Evolutionary conservation across 2,888 invertebrate species (phyloP).

Genomic region (Stenodera caucasica): DNA sequence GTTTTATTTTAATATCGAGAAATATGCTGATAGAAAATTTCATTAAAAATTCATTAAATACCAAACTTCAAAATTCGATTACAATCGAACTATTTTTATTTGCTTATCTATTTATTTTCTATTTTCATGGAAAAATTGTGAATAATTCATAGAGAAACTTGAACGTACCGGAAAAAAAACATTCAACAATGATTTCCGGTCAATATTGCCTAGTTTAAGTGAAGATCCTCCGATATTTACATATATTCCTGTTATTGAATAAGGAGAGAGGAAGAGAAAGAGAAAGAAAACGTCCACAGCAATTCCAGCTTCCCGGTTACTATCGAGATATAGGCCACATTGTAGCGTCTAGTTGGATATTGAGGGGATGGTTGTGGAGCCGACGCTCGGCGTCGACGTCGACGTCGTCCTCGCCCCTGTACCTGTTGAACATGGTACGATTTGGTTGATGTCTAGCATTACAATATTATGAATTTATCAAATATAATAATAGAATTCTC

Average conservation of each 20-base stretch:
- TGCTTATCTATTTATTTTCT: too few relatives aligned
- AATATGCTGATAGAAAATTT: too few relatives aligned
- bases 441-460: constrained; percentile 4
- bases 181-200: constrained; percentile 3
- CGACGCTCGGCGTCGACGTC: constrained; percentile 3
- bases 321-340: constrained; percentile 25
- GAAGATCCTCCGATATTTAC: constrained; percentile 28
- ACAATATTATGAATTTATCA: too few relatives aligned
- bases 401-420: not conserved
- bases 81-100: too few relatives aligned
- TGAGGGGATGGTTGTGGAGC: not conserved
- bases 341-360: constrained; percentile 13
- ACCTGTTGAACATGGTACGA: constrained; percentile 6
- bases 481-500: too few relatives aligned
- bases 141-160: not conserved
- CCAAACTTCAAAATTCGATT: not conserved
- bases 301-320: constrained; percentile 35
- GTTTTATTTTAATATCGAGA: too few relatives aligned
- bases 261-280: too few relatives aligned
- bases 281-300: constrained; percentile 33
- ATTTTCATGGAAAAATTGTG: too few relatives aligned
- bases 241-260: constrained; percentile 32
- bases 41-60: too few relatives aligned
- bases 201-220: not conserved
- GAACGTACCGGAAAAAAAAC: not conserved